These are phyloP conservation scores for Pachycephus smyrnensis DNA, from an alignment of 2,888 invertebrate species.

Conservation along the genomic window DNA sequence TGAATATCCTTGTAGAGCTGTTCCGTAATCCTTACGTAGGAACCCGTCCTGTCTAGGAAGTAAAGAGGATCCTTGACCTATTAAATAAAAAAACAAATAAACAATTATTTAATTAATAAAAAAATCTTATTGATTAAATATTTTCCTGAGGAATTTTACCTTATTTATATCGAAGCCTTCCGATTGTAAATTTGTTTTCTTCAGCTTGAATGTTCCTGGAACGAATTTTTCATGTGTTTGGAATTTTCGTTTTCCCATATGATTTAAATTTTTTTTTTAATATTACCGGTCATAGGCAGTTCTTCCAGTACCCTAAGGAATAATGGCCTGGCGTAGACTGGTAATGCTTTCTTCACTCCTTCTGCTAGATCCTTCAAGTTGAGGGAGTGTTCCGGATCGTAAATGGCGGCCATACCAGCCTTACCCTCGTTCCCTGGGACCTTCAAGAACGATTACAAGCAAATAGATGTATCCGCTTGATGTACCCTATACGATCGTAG, in stretches of 20 bases:
- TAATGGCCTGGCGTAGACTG: constrained; percentile 88
- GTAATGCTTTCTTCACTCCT: constrained; percentile 79
- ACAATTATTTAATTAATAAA: constrained; percentile 20
- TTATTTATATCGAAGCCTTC: constrained; percentile 85
- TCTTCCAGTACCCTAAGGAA: constrained; percentile 84
- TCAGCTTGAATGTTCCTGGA: constrained; percentile 91
- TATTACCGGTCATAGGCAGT: constrained; percentile 80
- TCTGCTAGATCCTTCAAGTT: constrained; percentile 73
- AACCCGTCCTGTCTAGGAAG: constrained; percentile 73
- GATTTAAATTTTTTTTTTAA: background rate
- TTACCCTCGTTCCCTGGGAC: constrained; percentile 85
- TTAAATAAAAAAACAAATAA: constrained; percentile 3
- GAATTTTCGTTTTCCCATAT: background rate
- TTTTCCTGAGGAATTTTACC: constrained; percentile 74
- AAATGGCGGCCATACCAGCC: constrained; percentile 94
- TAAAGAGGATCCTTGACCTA: constrained; percentile 79
- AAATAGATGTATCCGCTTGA: background rate
- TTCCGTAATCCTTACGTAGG: constrained; percentile 73
- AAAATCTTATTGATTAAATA: constrained; percentile 61
- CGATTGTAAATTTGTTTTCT: constrained; percentile 86
- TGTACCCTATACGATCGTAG: background rate
- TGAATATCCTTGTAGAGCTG: constrained; percentile 73
- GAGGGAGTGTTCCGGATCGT: constrained; percentile 75
- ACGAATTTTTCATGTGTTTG: background rate
- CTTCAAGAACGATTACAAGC: constrained; percentile 63